Evolutionary conservation across 2,888 invertebrate genomes (phyloP).

Genomic region (Scrobipalpa costella): DNA sequence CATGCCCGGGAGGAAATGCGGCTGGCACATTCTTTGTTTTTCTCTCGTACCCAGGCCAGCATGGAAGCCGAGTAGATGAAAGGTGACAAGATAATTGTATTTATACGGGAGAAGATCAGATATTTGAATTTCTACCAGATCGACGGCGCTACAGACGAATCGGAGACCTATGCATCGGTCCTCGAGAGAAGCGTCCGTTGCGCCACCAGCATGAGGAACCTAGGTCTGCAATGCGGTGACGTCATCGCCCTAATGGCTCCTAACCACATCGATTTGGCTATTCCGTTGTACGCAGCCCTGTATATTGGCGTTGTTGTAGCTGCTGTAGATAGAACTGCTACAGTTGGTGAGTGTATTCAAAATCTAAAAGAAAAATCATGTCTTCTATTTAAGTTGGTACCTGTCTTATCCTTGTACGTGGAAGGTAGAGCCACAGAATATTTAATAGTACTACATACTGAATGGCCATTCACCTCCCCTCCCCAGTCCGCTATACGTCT

Average conservation of each 20-base stretch:
- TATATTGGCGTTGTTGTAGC: slow-evolving; percentile 15
- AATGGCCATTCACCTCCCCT: too few relatives aligned
- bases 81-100: too few relatives aligned
- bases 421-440: background rate
- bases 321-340: slow-evolving; percentile 45
- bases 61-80: too few relatives aligned
- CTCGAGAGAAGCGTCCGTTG: slow-evolving; percentile 14
- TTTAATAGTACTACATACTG: too few relatives aligned
- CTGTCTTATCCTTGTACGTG: background rate
- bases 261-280: slow-evolving; percentile 10
- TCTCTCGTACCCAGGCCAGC: too few relatives aligned
- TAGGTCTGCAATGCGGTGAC: slow-evolving; percentile 19
- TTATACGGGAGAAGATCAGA: background rate
- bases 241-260: slow-evolving; percentile 22
- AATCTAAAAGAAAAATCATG: background rate
- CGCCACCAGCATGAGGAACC: background rate
- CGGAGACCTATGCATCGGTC: slow-evolving; percentile 10
- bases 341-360: slow-evolving; percentile 47
- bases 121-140: background rate
- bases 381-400: slow-evolving; percentile 13
- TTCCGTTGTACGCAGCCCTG: slow-evolving; percentile 22
- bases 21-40: too few relatives aligned
- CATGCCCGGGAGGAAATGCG: too few relatives aligned
- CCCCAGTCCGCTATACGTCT: too few relatives aligned
- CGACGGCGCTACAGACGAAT: slow-evolving; percentile 18